Base-by-base conservation (phyloP, 1,140 invertebrate species). In the Drosophila cardini region DNA sequence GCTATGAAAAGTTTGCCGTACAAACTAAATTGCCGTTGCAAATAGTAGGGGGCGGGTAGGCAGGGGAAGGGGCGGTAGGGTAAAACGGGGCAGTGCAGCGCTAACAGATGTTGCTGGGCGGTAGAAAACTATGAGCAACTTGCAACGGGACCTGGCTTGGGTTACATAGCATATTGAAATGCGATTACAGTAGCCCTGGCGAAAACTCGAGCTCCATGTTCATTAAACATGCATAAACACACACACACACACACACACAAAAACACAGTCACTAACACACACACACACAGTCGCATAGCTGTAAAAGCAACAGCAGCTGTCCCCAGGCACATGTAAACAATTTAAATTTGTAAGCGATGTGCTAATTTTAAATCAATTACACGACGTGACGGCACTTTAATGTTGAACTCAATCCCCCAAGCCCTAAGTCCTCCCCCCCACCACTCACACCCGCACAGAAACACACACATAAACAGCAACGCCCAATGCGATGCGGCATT, bases 321-420 rank as follows among this genome's bases (percentile, higher is more conserved):
- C 82, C 83, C 78, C 61, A 79, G 82, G 82, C 82, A 71, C 78
- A 82, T 87, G 82, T 86, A 87, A 86, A 86, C 82, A 86, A 85
- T 86, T 87, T 79, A 79, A 82, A 86, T 87, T 86, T 83, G 77
- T 73, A 82, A 79, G 82, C 78, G 76, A 83, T 86, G 83, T 86
- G 82, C 82, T 86, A 86, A 86, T 87, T 86, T 87, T 82, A 86
- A 86, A 86, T 86, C 82, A 86, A 86, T 86, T 86, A 86, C 79
- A 87, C 58, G 76, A 87, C 82, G 76, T 87, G 82, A 78, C 83
- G 78, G 64, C 83, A 78, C 78, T 82, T 78, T 78, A 72, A 72
- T 67, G 56, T 36, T 68, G 26, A 73, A 48, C 71, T 40, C 63
- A 68, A 73, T 67, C 45, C 60, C 40, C 64, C 60, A 64, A 64